These are phyloP conservation scores for Spialia ferax DNA, from an alignment of 2,888 invertebrate species.

Conservation along the genomic window DNA sequence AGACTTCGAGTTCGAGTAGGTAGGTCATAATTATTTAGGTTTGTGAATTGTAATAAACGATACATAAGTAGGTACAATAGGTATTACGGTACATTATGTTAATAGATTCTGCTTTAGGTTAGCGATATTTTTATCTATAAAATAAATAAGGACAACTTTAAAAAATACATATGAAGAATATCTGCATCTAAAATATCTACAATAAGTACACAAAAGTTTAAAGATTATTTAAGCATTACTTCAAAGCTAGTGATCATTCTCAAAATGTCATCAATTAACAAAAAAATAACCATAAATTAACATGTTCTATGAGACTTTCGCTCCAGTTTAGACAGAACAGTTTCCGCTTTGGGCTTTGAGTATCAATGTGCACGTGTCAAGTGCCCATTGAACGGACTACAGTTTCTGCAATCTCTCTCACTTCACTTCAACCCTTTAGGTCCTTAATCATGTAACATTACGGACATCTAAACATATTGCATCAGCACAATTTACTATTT, in stretches of 20 bases:
- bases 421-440: slow-evolving; percentile 13
- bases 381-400: slow-evolving; percentile 22
- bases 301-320: slow-evolving; percentile 13
- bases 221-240: neutral
- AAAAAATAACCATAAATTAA: slow-evolving; percentile 17
- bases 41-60: too few species aligned
- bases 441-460: slow-evolving; percentile 3
- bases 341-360: slow-evolving; percentile 17
- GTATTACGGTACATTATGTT: too few species aligned
- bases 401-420: slow-evolving; percentile 25
- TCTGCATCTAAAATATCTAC: neutral
- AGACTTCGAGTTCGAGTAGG: too few species aligned
- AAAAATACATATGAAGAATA: neutral
- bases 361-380: slow-evolving; percentile 32
- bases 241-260: neutral
- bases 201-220: neutral
- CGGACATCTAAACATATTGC: too few species aligned
- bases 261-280: neutral
- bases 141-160: neutral
- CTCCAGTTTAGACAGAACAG: slow-evolving; percentile 28
- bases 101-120: too few species aligned
- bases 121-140: too few species aligned
- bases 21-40: too few species aligned
- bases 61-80: too few species aligned
- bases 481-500: too few species aligned